Conservation (phyloP, 2,888 invertebrate species). For the Melitaea athalia region DNA sequence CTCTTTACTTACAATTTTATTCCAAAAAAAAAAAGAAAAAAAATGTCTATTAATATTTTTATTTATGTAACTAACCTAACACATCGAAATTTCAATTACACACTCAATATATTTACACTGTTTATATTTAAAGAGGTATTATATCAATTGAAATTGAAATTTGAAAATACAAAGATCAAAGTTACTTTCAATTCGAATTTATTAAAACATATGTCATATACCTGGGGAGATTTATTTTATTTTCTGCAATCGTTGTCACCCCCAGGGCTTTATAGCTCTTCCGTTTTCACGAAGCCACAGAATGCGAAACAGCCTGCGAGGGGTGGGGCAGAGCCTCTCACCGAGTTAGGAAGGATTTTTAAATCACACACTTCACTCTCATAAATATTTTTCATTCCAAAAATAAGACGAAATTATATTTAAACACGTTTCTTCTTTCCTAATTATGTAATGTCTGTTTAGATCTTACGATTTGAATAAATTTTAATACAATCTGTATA, state of each 20-base stretch:
- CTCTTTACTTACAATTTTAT: too few species aligned
- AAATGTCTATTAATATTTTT: too few species aligned
- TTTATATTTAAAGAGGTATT: too few species aligned
- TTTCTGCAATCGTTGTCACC: conserved; percentile 8
- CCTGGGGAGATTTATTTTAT: conserved; percentile 3
- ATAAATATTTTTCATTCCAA: conserved; percentile 23
- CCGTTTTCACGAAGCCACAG: neutral
- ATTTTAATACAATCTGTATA: too few species aligned
- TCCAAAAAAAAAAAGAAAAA: too few species aligned
- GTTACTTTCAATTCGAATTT: neutral
- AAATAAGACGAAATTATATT: conserved; percentile 9
- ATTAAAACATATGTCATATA: neutral
- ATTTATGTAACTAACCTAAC: too few species aligned
- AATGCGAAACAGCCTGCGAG: conserved; percentile 14
- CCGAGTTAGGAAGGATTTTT: conserved; percentile 21
- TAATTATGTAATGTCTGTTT: conserved; percentile 20
- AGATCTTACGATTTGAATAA: neutral
- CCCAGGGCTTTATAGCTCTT: conserved; percentile 9
- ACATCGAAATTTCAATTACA: too few species aligned
- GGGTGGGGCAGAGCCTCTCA: conserved; percentile 20
- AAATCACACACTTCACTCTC: conserved; percentile 19
- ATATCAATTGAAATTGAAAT: neutral
- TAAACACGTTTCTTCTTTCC: conserved; percentile 16
- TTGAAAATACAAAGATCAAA: neutral
- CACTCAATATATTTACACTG: too few species aligned